Evolutionary conservation across 2,888 invertebrate genomes (phyloP).

Genomic region (Monochamus alternatus): DNA sequence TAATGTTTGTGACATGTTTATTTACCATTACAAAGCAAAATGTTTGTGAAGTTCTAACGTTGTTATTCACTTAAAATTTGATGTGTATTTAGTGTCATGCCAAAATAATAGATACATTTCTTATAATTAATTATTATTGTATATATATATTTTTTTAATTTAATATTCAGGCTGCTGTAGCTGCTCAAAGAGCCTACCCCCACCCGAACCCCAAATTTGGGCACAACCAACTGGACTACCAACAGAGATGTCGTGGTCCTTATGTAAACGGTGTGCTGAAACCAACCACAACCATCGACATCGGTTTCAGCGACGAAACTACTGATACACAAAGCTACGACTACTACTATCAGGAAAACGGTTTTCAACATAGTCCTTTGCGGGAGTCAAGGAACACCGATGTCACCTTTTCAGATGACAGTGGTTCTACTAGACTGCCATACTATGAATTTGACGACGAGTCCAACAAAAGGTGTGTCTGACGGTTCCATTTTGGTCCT

Average conservation of each 20-base stretch:
- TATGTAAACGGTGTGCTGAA: slow-evolving; percentile 46
- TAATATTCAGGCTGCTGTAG: slow-evolving; percentile 3
- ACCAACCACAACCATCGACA: slow-evolving; percentile 56
- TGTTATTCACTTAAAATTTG: no score
- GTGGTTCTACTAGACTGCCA: slow-evolving; percentile 64
- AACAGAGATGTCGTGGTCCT: slow-evolving; percentile 43
- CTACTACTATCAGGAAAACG: slow-evolving; percentile 63
- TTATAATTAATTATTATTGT: no score
- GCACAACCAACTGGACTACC: slow-evolving; percentile 24
- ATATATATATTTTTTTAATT: neutral
- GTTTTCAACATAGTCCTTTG: slow-evolving; percentile 59
- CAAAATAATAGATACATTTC: no score
- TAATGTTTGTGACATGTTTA: no score
- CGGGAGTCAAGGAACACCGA: slow-evolving; percentile 58
- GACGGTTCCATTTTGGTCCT: neutral
- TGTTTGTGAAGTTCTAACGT: no score
- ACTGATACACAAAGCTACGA: slow-evolving; percentile 64
- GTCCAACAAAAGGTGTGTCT: slow-evolving; percentile 56
- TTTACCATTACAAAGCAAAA: no score
- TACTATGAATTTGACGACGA: slow-evolving; percentile 63
- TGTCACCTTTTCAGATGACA: slow-evolving; percentile 64
- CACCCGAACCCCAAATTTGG: slow-evolving; percentile 15
- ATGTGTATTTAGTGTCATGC: no score
- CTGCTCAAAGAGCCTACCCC: slow-evolving; percentile 14
- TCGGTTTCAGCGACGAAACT: slow-evolving; percentile 65